phyloP scores from a whole-genome alignment of 2,113 vertebrate genomes.

The Nipponia nippon region DNA sequence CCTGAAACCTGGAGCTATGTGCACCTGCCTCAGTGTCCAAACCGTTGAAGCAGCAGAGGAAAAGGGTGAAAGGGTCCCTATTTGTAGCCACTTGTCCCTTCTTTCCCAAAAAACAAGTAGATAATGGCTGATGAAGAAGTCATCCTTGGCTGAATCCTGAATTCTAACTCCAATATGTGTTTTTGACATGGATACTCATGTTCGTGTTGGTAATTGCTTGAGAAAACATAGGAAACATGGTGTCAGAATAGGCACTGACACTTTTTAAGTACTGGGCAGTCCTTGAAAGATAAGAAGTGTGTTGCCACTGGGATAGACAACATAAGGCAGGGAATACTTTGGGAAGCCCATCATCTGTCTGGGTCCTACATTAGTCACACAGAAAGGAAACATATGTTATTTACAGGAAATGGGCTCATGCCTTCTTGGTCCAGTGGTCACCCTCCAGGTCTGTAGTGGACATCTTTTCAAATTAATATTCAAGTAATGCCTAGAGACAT shows the following conservation, averaged over 20 bases:
- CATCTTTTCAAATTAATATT: neutral
- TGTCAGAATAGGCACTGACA: neutral
- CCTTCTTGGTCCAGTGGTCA: neutral
- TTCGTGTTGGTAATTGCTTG: neutral
- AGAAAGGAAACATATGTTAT: neutral
- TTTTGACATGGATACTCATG: neutral
- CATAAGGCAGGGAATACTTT: neutral
- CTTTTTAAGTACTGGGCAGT: neutral
- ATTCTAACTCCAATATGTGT: neutral
- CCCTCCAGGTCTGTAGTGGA: neutral
- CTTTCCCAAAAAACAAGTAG: neutral
- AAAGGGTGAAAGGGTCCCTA: neutral
- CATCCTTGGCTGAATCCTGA: neutral
- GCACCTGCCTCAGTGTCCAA: neutral
- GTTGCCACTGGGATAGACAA: neutral
- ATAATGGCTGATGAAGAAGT: neutral
- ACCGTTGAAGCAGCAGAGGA: neutral
- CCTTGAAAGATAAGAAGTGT: neutral
- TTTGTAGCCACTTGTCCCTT: neutral
- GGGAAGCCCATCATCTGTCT: neutral
- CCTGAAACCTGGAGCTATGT: neutral
- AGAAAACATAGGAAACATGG: neutral
- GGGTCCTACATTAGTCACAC: neutral
- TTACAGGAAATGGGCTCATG: neutral
- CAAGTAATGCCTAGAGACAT: neutral